Evolutionary conservation across 1,140 invertebrate genomes (phyloP).

Genomic region (Papilio aristodemus): DNA sequence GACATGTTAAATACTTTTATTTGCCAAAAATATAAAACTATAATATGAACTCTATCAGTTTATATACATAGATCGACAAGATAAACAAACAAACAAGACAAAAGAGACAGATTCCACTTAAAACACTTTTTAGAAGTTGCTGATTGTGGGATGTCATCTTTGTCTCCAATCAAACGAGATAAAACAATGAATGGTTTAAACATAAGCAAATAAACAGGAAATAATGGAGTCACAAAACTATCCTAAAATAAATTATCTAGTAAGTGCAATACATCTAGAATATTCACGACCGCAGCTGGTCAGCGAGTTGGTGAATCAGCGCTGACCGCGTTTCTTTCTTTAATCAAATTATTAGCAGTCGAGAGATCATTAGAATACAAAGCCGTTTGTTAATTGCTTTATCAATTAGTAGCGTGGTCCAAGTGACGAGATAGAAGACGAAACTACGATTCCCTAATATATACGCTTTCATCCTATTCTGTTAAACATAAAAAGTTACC

Average conservation of each 20-base stretch:
- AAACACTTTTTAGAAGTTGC: too few species aligned
- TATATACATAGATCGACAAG: not conserved
- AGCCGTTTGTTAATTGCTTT: conserved; percentile 24
- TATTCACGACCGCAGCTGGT: not conserved
- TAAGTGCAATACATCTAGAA: not conserved
- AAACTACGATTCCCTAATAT: not conserved
- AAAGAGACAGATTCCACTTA: too few species aligned
- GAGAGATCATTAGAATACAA: conserved; percentile 27
- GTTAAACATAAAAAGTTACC: not conserved
- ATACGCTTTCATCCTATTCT: not conserved
- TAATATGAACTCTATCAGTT: not conserved
- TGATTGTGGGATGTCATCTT: too few species aligned
- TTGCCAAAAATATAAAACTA: not conserved
- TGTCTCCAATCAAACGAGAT: too few species aligned
- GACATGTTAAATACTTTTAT: conserved; percentile 18
- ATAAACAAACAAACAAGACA: too few species aligned
- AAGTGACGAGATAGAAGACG: conserved; percentile 2
- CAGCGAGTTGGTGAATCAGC: not conserved
- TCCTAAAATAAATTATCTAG: too few species aligned
- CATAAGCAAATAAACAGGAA: too few species aligned
- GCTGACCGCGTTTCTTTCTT: conserved; percentile 7
- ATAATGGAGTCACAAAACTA: too few species aligned
- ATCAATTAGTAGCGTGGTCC: conserved; percentile 23
- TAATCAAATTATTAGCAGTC: conserved; percentile 9
- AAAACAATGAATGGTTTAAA: too few species aligned